phyloP scores from a whole-genome alignment of 92 coral and sea anemone genomes.

The Metridium senile region DNA sequence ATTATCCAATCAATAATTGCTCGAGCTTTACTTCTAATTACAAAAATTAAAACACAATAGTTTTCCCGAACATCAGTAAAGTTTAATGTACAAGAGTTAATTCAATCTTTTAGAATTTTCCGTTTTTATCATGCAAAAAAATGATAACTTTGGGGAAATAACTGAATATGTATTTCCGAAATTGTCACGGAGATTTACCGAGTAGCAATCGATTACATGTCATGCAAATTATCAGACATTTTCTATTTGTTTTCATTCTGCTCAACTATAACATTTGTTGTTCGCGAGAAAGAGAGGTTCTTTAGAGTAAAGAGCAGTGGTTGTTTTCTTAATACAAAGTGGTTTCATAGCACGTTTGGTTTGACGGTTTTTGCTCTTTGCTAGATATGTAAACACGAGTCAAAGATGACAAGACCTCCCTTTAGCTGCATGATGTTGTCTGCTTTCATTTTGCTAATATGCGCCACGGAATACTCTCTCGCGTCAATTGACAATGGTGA shows the following conservation, averaged over 20 bases:
- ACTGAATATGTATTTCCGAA: not conserved
- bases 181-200: not conserved
- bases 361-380: not conserved
- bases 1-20: conserved; percentile 3
- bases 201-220: conserved; percentile 9
- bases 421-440: not conserved
- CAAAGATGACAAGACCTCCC: not conserved
- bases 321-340: too few species aligned
- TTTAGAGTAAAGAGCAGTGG: too few species aligned
- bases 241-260: not conserved
- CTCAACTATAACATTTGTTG: not conserved
- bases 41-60: not conserved
- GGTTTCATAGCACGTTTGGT: not conserved
- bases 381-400: not conserved
- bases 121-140: not conserved
- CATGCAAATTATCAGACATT: not conserved
- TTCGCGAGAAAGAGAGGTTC: not conserved
- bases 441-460: not conserved
- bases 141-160: not conserved
- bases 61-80: not conserved
- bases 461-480: not conserved
- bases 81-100: not conserved
- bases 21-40: not conserved
- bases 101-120: too few species aligned
- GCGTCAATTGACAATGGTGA: not conserved